Percentiles rank a stretch among this genome's conserved stretches.
phyloP scores from a whole-genome alignment of 2,888 invertebrate species.

The Camponotus fellah region DNA sequence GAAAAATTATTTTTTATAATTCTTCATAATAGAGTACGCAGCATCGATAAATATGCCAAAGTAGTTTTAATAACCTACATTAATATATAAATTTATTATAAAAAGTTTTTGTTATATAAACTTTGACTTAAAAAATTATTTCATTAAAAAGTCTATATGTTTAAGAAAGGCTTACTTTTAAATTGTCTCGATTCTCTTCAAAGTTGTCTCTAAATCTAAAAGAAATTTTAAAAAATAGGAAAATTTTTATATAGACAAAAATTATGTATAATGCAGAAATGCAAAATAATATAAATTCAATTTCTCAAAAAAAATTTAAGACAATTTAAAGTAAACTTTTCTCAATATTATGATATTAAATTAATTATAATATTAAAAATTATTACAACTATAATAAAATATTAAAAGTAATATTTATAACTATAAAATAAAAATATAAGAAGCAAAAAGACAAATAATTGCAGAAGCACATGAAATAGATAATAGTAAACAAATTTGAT shows the following conservation, averaged over 20 bases:
- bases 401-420: no score
- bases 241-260: background rate
- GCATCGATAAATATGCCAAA: conserved; percentile 51
- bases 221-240: background rate
- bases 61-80: conserved; percentile 70
- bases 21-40: conserved; percentile 64
- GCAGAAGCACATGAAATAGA: no score
- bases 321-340: background rate
- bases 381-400: no score
- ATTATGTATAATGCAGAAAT: background rate
- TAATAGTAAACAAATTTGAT: no score
- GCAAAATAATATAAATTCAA: background rate
- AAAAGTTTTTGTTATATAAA: background rate
- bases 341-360: no score
- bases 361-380: no score
- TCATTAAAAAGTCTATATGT: background rate
- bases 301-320: background rate
- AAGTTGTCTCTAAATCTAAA: background rate
- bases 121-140: background rate
- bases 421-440: no score
- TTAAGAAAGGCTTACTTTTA: background rate
- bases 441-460: no score
- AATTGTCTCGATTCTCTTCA: background rate
- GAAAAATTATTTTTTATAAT: conserved; percentile 43
- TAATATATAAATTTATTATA: conserved; percentile 30